phyloP scores from a whole-genome alignment of 2,888 invertebrate genomes.

The Meiosimyza platycephala region DNA sequence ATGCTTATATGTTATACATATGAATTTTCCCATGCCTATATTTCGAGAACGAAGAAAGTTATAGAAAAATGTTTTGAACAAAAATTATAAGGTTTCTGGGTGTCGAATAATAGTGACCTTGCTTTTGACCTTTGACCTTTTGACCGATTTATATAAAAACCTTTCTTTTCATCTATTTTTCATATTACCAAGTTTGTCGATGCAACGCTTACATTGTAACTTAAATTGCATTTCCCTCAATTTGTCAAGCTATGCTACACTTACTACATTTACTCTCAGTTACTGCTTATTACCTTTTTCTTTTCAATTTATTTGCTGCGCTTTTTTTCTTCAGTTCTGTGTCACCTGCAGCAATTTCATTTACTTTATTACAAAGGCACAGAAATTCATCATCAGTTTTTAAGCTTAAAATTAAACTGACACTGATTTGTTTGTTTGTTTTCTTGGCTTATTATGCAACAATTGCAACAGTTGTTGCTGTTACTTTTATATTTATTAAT shows the following conservation, averaged over 20 bases:
- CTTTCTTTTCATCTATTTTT: too few species aligned
- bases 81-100: too few species aligned
- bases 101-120: too few species aligned
- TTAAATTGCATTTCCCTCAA: constrained; percentile 14
- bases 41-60: too few species aligned
- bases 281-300: constrained; percentile 1
- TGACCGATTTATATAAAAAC: too few species aligned
- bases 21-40: too few species aligned
- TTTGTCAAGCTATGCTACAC: constrained; percentile 6
- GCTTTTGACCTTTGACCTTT: too few species aligned
- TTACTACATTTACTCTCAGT: not conserved
- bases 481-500: not conserved
- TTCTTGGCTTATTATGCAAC: constrained; percentile 12
- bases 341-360: too few species aligned
- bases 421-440: constrained; percentile 29
- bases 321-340: too few species aligned
- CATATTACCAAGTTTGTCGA: too few species aligned
- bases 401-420: constrained; percentile 22
- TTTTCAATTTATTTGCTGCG: not conserved
- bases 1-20: too few species aligned
- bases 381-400: constrained; percentile 18
- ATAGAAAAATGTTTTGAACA: too few species aligned
- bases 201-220: not conserved
- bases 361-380: not conserved
- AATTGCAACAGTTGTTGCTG: not conserved